Evolutionary conservation across 2,888 invertebrate species (phyloP).

Genomic region (Andrena minutula): DNA sequence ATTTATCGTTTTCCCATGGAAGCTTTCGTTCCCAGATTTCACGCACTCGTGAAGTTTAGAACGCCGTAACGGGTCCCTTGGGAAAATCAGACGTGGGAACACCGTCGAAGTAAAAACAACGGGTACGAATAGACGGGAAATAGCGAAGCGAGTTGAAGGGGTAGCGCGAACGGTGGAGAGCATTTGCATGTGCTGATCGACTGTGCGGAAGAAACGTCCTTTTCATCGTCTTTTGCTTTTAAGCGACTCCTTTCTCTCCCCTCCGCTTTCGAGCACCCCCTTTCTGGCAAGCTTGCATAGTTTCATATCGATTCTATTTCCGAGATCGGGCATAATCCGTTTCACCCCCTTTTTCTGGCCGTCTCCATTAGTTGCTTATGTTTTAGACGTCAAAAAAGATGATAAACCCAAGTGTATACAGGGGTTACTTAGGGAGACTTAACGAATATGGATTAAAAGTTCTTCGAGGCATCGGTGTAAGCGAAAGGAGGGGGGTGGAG

Average conservation of each 20-base stretch:
- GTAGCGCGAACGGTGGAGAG: constrained; percentile 71
- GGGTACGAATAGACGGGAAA: constrained; percentile 48
- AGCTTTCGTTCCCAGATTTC: constrained; percentile 4
- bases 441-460: constrained; percentile 85
- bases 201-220: constrained; percentile 77
- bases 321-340: background rate
- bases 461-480: constrained; percentile 72
- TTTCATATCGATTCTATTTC: constrained; percentile 1
- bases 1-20: background rate
- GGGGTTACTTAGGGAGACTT: constrained; percentile 82
- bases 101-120: constrained; percentile 51
- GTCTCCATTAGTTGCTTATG: background rate
- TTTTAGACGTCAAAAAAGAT: constrained; percentile 63
- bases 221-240: constrained; percentile 74
- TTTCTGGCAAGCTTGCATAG: background rate
- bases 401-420: constrained; percentile 81
- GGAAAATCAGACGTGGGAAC: constrained; percentile 48
- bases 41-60: background rate
- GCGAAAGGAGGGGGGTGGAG: background rate
- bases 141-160: constrained; percentile 50
- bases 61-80: background rate
- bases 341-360: background rate
- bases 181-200: constrained; percentile 84
- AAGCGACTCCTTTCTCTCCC: constrained; percentile 33
- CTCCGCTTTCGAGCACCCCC: constrained; percentile 1